Base-by-base conservation (phyloP, 1,140 invertebrate genomes). In the Meloidogyne chitwoodi region DNA sequence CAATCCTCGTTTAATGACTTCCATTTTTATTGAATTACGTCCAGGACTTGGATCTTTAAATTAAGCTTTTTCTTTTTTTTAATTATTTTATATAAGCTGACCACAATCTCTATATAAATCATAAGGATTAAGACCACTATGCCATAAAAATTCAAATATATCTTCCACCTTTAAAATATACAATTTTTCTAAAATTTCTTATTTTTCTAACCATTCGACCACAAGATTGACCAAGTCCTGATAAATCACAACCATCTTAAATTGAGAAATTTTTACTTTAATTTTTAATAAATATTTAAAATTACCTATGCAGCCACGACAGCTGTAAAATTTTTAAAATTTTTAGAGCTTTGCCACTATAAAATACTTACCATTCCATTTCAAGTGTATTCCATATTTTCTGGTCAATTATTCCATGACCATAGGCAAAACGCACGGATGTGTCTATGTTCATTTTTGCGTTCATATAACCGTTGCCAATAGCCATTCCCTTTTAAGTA, bases 81-180 rank as follows among this genome's bases (percentile, higher is more conserved):
- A 41, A 11, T 27, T 38, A 68, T 68, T 6, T 19, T 34, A 19
- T 34, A 69, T 29, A 27, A 69, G 41, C 75, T 16, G 16, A 44
- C 48, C 48, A 56, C 48, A 56, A 56, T 56, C 48, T 56, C 48
- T 56, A n/a, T 56, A 56, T 56, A 85, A 70, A 80, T 85, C 84
- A 73, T 85, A 85, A 34, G 84, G 83, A 44, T 85, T 85, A 8
- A 86, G 66, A 4, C 85, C 85, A 38, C 85, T 84, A 62, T 80
- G 82, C 85, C 85, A 86, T 24, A 86, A 61, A 79, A 87, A 86
- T 64, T 86, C 83, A 79, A 87, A 86, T 73, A 87, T 87, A 24
- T 87, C 86, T 56, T 84, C 82, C 12, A 86, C 83, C 79, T 81
- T 19, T 68, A 41, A 48, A 70, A 67, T 22, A 27, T 12, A 6